Percentiles rank a stretch among this genome's conserved stretches.
Evolutionary conservation across 1,140 invertebrate genomes (phyloP).

Genomic region (Tetramorium simillimum): DNA sequence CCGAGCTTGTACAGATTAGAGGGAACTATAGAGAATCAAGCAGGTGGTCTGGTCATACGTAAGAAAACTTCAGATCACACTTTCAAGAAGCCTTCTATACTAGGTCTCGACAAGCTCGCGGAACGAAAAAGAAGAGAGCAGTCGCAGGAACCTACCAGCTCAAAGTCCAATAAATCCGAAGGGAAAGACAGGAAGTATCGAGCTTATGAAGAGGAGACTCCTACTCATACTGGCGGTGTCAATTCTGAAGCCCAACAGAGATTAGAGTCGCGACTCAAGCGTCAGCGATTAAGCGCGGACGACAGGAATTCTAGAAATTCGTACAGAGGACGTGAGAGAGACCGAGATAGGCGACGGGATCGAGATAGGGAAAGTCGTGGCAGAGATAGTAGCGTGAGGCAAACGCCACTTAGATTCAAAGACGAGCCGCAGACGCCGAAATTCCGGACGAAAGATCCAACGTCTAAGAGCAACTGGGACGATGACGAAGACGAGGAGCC

Average conservation of each 20-base stretch:
- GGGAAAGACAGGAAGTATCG: conserved; percentile 90
- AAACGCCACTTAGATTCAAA: conserved; percentile 88
- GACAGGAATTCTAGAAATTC: conserved; percentile 66
- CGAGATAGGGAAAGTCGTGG: conserved; percentile 75
- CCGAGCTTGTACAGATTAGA: conserved; percentile 92
- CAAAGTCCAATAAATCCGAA: conserved; percentile 76
- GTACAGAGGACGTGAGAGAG: conserved; percentile 74
- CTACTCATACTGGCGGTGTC: conserved; percentile 96
- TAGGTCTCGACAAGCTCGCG: conserved; percentile 96
- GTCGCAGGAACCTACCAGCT: conserved; percentile 70
- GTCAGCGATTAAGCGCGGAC: conserved; percentile 85
- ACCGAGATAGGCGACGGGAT: conserved; percentile 75
- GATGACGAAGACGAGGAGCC: conserved; percentile 91
- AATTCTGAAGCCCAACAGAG: conserved; percentile 91
- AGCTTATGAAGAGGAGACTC: conserved; percentile 93
- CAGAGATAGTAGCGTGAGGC: conserved; percentile 76
- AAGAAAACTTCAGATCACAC: conserved; percentile 89
- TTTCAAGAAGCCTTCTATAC: conserved; percentile 93
- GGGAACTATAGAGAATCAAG: conserved; percentile 89
- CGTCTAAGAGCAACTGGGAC: conserved; percentile 94
- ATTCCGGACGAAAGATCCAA: conserved; percentile 86
- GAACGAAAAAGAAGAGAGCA: conserved; percentile 89
- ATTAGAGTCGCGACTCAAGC: conserved; percentile 89
- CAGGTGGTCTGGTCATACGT: conserved; percentile 94
- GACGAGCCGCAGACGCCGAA: conserved; percentile 94